Evolutionary conservation across 1,140 invertebrate species (phyloP).

Genomic region (Anagrus nilaparvatae): DNA sequence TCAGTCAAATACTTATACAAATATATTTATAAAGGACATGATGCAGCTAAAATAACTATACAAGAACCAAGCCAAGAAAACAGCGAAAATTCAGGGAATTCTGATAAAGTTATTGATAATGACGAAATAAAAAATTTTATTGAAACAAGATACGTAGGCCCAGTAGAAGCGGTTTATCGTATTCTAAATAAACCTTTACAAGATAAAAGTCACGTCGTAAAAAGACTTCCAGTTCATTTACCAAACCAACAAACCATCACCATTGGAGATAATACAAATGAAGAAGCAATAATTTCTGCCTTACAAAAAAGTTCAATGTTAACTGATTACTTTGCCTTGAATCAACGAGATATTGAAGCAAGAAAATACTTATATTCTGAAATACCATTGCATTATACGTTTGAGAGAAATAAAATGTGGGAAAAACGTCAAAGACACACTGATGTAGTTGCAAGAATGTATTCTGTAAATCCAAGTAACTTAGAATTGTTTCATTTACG

Average conservation of each 20-base stretch:
- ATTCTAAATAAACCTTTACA: slow-evolving; percentile 3
- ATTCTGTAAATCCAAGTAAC: slow-evolving; percentile 9
- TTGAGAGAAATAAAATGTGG: neutral
- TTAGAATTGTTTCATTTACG: slow-evolving; percentile 28
- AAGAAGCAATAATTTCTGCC: neutral
- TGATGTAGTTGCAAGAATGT: slow-evolving; percentile 9
- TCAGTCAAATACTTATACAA: slow-evolving; percentile 16
- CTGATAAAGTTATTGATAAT: neutral
- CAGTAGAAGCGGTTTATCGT: no score
- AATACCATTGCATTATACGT: neutral
- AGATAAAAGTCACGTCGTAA: neutral
- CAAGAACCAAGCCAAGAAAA: slow-evolving; percentile 1
- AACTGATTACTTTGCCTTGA: neutral
- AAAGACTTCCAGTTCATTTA: neutral
- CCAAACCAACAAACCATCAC: neutral
- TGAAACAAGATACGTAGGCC: slow-evolving; percentile 12
- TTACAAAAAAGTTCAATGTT: neutral
- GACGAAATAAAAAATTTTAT: slow-evolving; percentile 16
- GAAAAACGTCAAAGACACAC: slow-evolving; percentile 1
- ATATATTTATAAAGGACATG: slow-evolving; percentile 14
- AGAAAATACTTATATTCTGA: neutral
- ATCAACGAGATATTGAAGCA: neutral
- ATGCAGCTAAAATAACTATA: slow-evolving; percentile 10
- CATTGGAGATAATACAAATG: neutral
- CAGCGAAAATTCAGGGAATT: no score